Conservation (phyloP, 2,113 vertebrate species). For the Archilochus colubris region DNA sequence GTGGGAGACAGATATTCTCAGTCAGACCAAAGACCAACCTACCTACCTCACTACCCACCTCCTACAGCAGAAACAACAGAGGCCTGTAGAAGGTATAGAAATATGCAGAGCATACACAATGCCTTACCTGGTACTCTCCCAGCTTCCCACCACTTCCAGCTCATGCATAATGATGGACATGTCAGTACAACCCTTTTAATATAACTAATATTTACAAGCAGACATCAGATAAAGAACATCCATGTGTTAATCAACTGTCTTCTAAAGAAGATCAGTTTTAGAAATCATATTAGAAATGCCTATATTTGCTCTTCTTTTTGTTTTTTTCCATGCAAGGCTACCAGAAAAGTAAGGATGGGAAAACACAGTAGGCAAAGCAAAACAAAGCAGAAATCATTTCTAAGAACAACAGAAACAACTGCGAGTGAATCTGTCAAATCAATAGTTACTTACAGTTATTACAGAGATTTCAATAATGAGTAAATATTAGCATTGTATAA, state of each 20-base stretch:
- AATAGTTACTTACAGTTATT: not conserved
- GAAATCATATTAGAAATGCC: not conserved
- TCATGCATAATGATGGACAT: not conserved
- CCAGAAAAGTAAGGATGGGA: not conserved
- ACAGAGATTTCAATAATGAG: not conserved
- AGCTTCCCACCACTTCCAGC: not conserved
- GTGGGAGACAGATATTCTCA: not conserved
- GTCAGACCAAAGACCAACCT: not conserved
- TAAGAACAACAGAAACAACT: not conserved
- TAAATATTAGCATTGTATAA: constrained; percentile 2
- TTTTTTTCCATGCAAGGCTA: not conserved
- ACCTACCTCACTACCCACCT: not conserved
- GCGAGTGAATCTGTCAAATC: not conserved
- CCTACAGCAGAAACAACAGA: not conserved
- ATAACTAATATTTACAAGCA: not conserved
- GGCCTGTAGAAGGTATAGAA: not conserved
- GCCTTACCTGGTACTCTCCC: not conserved
- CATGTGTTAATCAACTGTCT: not conserved
- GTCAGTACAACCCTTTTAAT: not conserved
- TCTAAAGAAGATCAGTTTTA: not conserved
- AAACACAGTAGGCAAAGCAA: not conserved
- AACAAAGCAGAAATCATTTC: not conserved
- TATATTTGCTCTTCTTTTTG: not conserved
- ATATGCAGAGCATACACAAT: rapidly evolving
- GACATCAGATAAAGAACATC: not conserved